Percentiles rank a stretch among this genome's conserved stretches.
These are phyloP conservation scores for Labeo rohita DNA, from an alignment of 2,113 vertebrate species.

Conservation along the genomic window DNA sequence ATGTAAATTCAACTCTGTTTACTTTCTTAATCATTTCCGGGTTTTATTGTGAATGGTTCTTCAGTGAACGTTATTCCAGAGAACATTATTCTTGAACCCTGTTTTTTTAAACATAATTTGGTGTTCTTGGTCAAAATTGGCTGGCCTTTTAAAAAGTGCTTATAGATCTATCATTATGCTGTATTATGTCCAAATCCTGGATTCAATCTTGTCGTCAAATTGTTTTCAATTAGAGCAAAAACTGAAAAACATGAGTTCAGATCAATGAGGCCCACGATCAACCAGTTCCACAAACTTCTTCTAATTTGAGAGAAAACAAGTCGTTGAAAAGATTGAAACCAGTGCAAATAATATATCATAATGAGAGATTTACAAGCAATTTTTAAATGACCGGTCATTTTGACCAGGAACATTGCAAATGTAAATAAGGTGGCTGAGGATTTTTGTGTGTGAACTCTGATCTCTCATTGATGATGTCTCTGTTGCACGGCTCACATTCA, in stretches of 20 bases:
- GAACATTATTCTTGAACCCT: not conserved
- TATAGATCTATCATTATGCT: not conserved
- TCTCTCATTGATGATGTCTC: not conserved
- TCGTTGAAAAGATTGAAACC: not conserved
- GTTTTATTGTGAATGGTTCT: not conserved
- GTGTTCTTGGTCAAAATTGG: not conserved
- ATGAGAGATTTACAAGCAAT: not conserved
- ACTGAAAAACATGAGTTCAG: too few species aligned
- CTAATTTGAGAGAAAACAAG: too few species aligned
- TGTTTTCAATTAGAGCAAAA: too few species aligned
- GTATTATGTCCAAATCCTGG: too few species aligned
- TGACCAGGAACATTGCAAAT: too few species aligned
- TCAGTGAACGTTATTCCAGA: not conserved
- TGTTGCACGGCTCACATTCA: constrained; percentile 40
- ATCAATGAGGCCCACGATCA: too few species aligned
- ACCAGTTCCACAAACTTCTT: too few species aligned
- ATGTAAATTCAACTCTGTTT: not conserved
- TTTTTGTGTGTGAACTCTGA: not conserved
- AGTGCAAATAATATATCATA: not conserved
- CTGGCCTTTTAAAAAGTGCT: not conserved
- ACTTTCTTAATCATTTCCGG: not conserved
- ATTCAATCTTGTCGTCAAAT: too few species aligned
- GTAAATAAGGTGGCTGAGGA: too few species aligned
- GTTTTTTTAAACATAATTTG: not conserved
- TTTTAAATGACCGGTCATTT: too few species aligned